Base-by-base conservation (phyloP, 2,888 invertebrate species). In the Stenichneumon culpator region DNA sequence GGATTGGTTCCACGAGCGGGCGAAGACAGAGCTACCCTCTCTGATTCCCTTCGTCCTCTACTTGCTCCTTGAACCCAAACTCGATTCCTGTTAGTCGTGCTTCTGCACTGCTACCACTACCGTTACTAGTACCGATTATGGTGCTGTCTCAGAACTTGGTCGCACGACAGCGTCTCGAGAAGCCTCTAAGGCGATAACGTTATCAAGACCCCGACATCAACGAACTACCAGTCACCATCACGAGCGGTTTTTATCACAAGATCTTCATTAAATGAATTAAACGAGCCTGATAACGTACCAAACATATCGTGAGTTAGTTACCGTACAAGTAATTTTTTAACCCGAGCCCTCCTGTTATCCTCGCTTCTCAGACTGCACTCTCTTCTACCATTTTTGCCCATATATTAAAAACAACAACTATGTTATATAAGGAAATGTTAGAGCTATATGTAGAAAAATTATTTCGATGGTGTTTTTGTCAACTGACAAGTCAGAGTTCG, bases 251-350 rank as follows among this genome's bases (percentile, higher is more conserved):
- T 75, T 44, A 65, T 75, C 82, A 60, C 11, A 44, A 63, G 60
- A 82, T 82, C 75, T 63, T 77, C 70, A 65, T 82, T 82, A 65
- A 75, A 82, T 63, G 75, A 74, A 74, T 74, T 57, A 81, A 81
- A 81, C 80, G 47, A 60, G 68, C 16, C n/a, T n/a, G 47, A 44
- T 28, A 67, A 57, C 44, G n/a, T 52, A 39, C 14, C n/a, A 79
- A 74, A 68, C 36, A 28, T n/a, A 22, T n/a, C 32, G 19, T 39
- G 52, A 39, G 52, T 22, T 47, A 7, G 19, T 19, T 50, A 74
- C 57, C 57, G 57, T 63, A 16, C 32, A 25, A 69, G 47, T 50
- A 47, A 75, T 81, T 81, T 63, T 57, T 74, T 60, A 81, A 60
- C 36, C 22, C 68, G 28, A 75, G 47, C 5, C 47, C 28, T 79